Evolutionary conservation across 2,113 vertebrate species (phyloP).

Genomic region (Pseudorasbora parva): DNA sequence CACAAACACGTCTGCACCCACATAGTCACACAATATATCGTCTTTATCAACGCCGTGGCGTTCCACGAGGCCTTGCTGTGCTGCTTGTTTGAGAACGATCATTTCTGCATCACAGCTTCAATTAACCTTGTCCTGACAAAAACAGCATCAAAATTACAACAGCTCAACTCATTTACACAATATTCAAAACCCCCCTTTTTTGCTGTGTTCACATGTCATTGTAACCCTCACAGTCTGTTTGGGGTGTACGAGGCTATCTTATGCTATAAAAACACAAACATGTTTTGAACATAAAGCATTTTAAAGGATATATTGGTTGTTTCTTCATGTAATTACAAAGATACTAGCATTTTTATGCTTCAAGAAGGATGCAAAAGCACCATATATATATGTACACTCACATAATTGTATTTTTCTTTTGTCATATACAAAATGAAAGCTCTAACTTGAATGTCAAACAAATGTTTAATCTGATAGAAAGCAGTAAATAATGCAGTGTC

Average conservation of each 20-base stretch:
- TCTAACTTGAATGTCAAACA: neutral
- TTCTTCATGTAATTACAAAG: too few relatives aligned
- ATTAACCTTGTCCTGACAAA: conserved; percentile 32
- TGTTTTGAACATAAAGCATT: too few relatives aligned
- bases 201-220: neutral
- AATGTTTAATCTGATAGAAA: neutral
- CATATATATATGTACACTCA: too few relatives aligned
- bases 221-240: neutral
- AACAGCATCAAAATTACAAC: conserved; percentile 15
- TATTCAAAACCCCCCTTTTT: conserved; percentile 8
- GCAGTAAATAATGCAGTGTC: neutral
- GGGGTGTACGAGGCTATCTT: neutral
- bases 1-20: conserved; percentile 36
- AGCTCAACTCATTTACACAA: conserved; percentile 20
- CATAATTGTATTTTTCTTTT: too few relatives aligned
- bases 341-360: too few relatives aligned
- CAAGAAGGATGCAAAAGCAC: too few relatives aligned
- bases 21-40: neutral
- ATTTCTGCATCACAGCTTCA: conserved; percentile 44
- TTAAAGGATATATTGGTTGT: too few relatives aligned
- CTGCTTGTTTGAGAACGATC: conserved; percentile 39
- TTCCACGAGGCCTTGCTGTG: conserved; percentile 25
- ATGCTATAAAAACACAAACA: too few relatives aligned
- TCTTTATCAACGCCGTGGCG: conserved; percentile 8
- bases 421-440: neutral